Conservation (phyloP, 2,113 vertebrate species). For the Pyrgilauda ruficollis region DNA sequence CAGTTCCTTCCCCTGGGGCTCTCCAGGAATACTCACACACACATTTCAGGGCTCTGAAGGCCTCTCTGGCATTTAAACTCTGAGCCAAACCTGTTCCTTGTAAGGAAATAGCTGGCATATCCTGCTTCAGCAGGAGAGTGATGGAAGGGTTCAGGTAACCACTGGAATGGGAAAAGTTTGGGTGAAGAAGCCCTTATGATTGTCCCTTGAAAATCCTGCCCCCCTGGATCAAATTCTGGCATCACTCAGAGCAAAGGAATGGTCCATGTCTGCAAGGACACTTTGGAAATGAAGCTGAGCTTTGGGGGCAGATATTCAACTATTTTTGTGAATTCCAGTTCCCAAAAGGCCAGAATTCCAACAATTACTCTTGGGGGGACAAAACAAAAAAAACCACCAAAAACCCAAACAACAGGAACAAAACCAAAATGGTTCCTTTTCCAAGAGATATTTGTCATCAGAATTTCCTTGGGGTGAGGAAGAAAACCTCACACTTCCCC, state of each 20-base stretch:
- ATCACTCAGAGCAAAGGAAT: not conserved
- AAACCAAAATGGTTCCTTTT: not conserved
- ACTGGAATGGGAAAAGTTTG: not conserved
- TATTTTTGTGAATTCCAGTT: not conserved
- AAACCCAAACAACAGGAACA: not conserved
- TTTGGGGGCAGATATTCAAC: not conserved
- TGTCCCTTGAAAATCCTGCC: not conserved
- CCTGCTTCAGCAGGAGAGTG: not conserved
- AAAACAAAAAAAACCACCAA: not conserved
- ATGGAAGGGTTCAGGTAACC: not conserved
- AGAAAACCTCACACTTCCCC: not conserved
- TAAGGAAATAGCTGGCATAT: not conserved
- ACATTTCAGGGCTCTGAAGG: not conserved
- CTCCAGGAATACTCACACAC: not conserved
- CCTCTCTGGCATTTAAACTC: not conserved
- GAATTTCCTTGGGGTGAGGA: not conserved
- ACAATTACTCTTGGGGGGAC: not conserved
- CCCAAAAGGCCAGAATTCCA: not conserved
- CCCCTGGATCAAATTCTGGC: not conserved
- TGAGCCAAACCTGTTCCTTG: not conserved
- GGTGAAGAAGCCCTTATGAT: not conserved
- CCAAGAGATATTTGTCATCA: not conserved
- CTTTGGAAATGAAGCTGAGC: not conserved
- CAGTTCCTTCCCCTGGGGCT: not conserved
- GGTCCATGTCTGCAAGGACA: not conserved